A percentile compares a stretch with the other conserved stretches of the same genome.
These are phyloP conservation scores for Pachliopta kotzebuea DNA, from an alignment of 2,888 invertebrate genomes.

Conservation along the genomic window DNA sequence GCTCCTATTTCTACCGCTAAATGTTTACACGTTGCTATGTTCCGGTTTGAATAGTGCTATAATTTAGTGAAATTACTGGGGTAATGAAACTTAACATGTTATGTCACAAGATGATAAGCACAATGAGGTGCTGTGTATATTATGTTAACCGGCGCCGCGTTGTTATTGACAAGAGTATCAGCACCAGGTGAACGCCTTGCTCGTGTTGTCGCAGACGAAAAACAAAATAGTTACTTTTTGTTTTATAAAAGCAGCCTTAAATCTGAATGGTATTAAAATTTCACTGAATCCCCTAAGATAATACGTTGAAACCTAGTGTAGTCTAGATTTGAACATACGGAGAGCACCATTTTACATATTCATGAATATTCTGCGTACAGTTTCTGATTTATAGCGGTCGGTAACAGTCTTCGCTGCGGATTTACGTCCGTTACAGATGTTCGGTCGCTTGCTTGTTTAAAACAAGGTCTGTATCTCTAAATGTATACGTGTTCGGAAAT, in stretches of 20 bases:
- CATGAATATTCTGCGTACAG: constrained; percentile 47
- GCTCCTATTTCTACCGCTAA: too few species aligned
- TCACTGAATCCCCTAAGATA: not conserved
- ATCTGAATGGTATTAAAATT: not conserved
- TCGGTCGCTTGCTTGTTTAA: constrained; percentile 10
- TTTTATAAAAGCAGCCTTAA: not conserved
- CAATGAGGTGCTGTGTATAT: too few species aligned
- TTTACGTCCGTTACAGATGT: constrained; percentile 34
- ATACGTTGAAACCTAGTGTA: not conserved
- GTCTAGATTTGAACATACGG: not conserved
- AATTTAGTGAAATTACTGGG: too few species aligned
- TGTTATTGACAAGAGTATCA: too few species aligned
- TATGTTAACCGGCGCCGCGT: too few species aligned
- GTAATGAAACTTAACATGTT: too few species aligned
- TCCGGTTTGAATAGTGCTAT: too few species aligned
- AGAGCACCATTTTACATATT: constrained; percentile 18
- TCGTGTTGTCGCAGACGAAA: too few species aligned
- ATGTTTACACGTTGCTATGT: too few species aligned
- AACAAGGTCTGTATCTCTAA: constrained; percentile 7
- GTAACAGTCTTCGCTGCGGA: constrained; percentile 40
- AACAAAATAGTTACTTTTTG: too few species aligned
- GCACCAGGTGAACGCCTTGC: too few species aligned
- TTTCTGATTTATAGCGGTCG: constrained; percentile 43
- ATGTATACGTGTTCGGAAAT: not conserved
- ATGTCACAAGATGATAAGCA: too few species aligned